These are phyloP conservation scores for Amphibalanus amphitrite DNA, from an alignment of 1,140 invertebrate species.

Conservation along the genomic window DNA sequence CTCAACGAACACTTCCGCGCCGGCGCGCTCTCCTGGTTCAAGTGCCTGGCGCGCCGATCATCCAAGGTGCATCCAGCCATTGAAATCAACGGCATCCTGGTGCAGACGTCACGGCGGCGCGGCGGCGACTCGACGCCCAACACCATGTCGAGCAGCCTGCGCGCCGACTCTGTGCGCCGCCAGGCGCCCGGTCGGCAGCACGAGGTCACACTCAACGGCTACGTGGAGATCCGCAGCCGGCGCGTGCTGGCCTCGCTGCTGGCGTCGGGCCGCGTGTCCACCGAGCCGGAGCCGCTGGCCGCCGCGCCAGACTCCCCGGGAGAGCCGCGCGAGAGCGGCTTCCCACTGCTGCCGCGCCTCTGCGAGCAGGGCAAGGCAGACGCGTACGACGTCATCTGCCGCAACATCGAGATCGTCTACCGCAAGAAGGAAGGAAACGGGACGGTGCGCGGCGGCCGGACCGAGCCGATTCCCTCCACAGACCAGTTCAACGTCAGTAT, in stretches of 20 bases:
- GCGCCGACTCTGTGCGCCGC: background rate
- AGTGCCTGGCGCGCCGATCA: slow-evolving; percentile 17
- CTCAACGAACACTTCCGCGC: slow-evolving; percentile 30
- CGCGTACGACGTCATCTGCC: background rate
- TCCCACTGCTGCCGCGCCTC: background rate
- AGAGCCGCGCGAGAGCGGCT: background rate
- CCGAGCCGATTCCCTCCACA: background rate
- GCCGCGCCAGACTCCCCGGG: background rate
- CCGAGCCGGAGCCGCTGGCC: background rate
- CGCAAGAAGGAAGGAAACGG: background rate
- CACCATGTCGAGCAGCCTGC: slow-evolving; percentile 2
- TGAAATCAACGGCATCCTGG: slow-evolving; percentile 41
- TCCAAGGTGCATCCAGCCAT: slow-evolving; percentile 44
- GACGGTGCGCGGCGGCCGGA: no score
- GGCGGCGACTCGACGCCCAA: background rate
- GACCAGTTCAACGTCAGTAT: background rate
- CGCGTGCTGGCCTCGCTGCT: background rate
- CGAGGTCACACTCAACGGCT: background rate
- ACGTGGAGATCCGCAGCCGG: background rate
- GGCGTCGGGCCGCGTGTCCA: background rate
- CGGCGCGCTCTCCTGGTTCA: slow-evolving; percentile 20
- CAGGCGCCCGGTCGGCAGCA: background rate
- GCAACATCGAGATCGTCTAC: background rate
- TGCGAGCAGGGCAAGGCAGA: background rate
- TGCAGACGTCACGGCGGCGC: background rate